phyloP scores from a whole-genome alignment of 2,888 invertebrate genomes.

The Drosophila heteroneura region DNA sequence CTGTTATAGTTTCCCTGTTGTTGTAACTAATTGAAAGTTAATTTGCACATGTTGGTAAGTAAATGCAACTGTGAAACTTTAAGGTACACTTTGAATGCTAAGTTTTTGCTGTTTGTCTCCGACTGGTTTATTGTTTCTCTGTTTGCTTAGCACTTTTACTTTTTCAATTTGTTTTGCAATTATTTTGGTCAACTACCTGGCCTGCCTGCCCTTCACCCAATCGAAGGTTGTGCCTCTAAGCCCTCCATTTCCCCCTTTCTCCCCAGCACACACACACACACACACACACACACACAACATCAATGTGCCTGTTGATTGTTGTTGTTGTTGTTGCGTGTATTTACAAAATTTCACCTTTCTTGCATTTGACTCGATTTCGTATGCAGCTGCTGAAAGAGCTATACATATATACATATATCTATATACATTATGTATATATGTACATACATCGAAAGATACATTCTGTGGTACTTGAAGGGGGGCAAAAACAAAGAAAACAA shows the following conservation, averaged over 20 bases:
- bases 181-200: conserved; percentile 44
- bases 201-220: conserved; percentile 52
- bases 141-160: conserved; percentile 61
- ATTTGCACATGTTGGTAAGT: conserved; percentile 52
- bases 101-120: conserved; percentile 28
- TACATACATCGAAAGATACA: background rate
- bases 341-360: conserved; percentile 41
- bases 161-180: conserved; percentile 60
- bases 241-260: background rate
- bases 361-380: conserved; percentile 35
- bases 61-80: conserved; percentile 63
- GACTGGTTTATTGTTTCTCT: conserved; percentile 19
- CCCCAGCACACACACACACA: too few relatives aligned
- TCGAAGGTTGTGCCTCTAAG: conserved; percentile 35
- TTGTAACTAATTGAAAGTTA: conserved; percentile 67
- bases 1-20: conserved; percentile 57
- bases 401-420: background rate
- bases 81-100: conserved; percentile 57
- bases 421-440: background rate
- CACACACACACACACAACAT: background rate
- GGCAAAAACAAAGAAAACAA: background rate
- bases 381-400: conserved; percentile 18
- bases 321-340: background rate
- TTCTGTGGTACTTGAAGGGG: background rate
- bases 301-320: conserved; percentile 8